phyloP scores from a whole-genome alignment of 2,888 invertebrate species.

The Cotesia congregata region DNA sequence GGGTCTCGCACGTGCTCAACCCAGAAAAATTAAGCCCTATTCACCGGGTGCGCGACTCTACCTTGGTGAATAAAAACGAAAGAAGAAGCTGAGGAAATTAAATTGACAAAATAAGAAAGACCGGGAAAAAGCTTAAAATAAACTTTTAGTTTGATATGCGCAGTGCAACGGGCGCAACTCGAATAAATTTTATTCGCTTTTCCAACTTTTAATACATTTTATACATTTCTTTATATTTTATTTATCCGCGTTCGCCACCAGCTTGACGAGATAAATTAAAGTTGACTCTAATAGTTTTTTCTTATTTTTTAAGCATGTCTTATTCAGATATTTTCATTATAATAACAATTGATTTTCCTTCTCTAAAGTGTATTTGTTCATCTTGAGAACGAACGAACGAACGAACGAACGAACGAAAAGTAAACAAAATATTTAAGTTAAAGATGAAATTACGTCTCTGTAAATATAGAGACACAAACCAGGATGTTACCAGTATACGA shows the following conservation, averaged over 20 bases:
- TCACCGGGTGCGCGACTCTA: slow-evolving; percentile 42
- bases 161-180: not conserved
- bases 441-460: slow-evolving; percentile 22
- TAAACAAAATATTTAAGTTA: not conserved
- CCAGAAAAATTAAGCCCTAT: slow-evolving; percentile 56
- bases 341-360: not conserved
- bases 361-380: not conserved
- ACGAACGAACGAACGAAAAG: not conserved
- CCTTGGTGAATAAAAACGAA: slow-evolving; percentile 41
- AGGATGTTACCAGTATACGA: not conserved
- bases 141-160: slow-evolving; percentile 4
- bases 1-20: slow-evolving; percentile 48
- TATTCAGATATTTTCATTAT: not conserved
- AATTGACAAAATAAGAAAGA: slow-evolving; percentile 50
- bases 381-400: not conserved
- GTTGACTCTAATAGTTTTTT: not conserved
- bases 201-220: slow-evolving; percentile 11
- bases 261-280: not conserved
- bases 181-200: slow-evolving; percentile 18
- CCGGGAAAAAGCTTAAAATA: slow-evolving; percentile 15
- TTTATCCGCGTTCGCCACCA: not conserved
- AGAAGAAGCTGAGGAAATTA: slow-evolving; percentile 46
- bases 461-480: not conserved
- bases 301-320: not conserved
- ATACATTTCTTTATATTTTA: not conserved